Conservation (phyloP, 2,797 vertebrate genomes). For the Micropoecilia bifurca region DNA sequence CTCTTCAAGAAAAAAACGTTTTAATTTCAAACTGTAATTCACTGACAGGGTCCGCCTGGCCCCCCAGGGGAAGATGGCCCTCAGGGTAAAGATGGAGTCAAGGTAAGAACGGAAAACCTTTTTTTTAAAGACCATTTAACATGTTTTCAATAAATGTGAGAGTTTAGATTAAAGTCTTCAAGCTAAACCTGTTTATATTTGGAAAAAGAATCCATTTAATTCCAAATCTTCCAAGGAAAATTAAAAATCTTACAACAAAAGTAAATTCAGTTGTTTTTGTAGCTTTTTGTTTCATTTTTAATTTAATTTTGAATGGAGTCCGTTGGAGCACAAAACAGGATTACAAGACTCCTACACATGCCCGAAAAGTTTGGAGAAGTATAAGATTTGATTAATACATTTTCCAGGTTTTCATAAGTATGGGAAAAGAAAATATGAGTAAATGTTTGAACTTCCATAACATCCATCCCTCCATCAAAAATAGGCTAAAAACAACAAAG, state of each 20-base stretch:
- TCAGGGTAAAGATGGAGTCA: conserved; percentile 93
- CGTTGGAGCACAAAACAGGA: neutral
- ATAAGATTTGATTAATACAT: neutral
- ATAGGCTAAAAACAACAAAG: neutral
- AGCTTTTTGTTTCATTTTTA: too few species aligned
- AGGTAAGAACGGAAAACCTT: conserved; percentile 79
- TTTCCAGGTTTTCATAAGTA: neutral
- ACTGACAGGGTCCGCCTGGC: conserved; percentile 87
- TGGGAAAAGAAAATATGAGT: neutral
- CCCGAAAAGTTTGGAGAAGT: neutral
- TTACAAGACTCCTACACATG: neutral
- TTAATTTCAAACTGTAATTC: conserved; percentile 30
- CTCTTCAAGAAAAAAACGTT: neutral
- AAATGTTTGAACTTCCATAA: neutral
- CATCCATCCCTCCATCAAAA: neutral
- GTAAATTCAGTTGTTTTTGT: neutral
- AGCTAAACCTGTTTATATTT: neutral
- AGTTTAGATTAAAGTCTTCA: neutral
- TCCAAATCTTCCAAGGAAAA: neutral
- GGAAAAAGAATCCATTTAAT: neutral
- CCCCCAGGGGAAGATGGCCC: conserved; percentile 90
- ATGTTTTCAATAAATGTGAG: neutral
- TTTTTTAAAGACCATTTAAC: neutral
- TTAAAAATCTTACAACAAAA: neutral
- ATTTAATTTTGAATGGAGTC: neutral